Evolutionary conservation across 2,113 vertebrate species (phyloP).

Genomic region (Boulengeromyrus knoepffleri): DNA sequence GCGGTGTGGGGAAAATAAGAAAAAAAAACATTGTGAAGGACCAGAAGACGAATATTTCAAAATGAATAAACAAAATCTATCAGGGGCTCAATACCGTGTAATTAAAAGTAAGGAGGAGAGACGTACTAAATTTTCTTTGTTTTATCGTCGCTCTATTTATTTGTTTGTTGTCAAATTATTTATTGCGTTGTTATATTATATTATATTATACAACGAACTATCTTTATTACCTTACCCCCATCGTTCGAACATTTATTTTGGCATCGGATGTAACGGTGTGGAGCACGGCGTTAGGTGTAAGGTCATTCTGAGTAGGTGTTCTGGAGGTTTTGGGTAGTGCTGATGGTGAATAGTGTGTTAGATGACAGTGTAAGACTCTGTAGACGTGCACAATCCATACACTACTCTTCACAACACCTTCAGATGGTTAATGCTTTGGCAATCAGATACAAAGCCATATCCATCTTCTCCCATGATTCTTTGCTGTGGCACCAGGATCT

Average conservation of each 20-base stretch:
- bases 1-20: background rate
- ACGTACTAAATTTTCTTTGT: background rate
- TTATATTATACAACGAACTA: background rate
- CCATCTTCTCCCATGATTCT: background rate
- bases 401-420: background rate
- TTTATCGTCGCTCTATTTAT: background rate
- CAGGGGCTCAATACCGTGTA: background rate
- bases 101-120: background rate
- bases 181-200: background rate
- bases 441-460: background rate
- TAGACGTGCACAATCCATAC: background rate
- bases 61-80: background rate
- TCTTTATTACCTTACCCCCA: background rate
- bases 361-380: background rate
- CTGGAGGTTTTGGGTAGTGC: background rate
- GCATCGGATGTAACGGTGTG: background rate
- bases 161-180: background rate
- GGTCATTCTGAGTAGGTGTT: background rate
- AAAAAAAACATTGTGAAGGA: background rate
- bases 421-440: background rate
- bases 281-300: background rate
- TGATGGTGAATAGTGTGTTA: background rate
- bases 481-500: background rate
- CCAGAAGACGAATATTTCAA: background rate
- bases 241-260: background rate